phyloP scores from a whole-genome alignment of 2,797 vertebrate species.

The Chiroxiphia lanceolata region DNA sequence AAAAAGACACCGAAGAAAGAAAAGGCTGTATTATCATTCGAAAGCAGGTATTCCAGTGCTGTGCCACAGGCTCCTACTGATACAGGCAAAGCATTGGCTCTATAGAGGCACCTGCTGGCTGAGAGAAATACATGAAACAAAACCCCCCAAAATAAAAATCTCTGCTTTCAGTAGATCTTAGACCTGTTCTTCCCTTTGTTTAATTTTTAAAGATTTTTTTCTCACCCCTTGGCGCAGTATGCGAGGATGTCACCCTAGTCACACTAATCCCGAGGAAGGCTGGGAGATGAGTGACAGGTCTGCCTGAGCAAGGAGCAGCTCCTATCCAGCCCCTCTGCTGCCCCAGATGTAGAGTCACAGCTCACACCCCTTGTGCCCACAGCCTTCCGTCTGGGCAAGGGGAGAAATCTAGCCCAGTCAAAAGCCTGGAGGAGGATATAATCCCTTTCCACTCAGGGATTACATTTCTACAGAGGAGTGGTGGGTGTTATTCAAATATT shows the following conservation, averaged over 20 bases:
- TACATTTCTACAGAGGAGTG: not conserved
- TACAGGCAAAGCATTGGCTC: slow-evolving; percentile 25
- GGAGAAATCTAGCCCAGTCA: not conserved
- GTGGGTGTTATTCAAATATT: not conserved
- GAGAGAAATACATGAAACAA: slow-evolving; percentile 22
- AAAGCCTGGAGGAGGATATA: not conserved
- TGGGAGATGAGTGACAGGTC: not conserved
- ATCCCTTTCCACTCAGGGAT: not conserved
- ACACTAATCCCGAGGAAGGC: not conserved
- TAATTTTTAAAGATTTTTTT: not conserved
- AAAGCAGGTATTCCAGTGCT: slow-evolving; percentile 50
- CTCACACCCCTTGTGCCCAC: not conserved
- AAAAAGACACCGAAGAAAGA: not conserved
- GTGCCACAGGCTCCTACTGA: not conserved
- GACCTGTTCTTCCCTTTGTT: not conserved
- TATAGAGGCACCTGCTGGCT: slow-evolving; percentile 72
- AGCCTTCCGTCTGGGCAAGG: not conserved
- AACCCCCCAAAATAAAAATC: not conserved
- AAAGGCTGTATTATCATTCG: not conserved
- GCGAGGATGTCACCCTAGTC: not conserved
- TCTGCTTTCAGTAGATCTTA: not conserved
- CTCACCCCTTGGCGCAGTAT: not conserved
- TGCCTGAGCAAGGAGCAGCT: not conserved
- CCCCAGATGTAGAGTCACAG: not conserved
- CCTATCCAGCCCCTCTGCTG: accelerated